Base-by-base conservation (phyloP, 2,888 invertebrate species). In the Platynereis dumerilii region DNA sequence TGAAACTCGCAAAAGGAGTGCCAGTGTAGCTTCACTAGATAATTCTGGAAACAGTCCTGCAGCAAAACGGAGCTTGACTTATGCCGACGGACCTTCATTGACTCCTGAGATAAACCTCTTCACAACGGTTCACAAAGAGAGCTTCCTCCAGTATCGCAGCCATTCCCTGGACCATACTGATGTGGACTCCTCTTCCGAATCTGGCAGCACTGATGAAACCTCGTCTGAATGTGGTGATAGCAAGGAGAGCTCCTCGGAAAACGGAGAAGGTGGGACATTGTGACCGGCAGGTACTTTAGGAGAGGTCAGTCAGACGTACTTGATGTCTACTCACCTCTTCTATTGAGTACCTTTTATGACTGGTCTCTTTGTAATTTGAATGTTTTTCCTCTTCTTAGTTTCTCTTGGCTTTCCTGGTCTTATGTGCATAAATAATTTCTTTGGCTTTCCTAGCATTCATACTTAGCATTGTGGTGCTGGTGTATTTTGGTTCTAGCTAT, bases 131-230 rank as follows among this genome's bases (percentile, higher is more conserved):
- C 63, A 71, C 60, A 64, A 75, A 7, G 86, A 86, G 64, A 87
- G 86, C 68, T 87, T 87, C 74, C 83, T 84, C 70, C 81, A 83
- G 34, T 87, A 87, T 69, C 75, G 87, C 28, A 72, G 72, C 45
- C 75, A 77, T 2, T 73, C 73, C 60, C 73, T 77, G 7, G 70
- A 74, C 28, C 76, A 75, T 1, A 78, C 79, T 0, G 81, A 81
- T 59, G 76, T 78, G 0, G 80, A 80, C 58, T 76, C 77, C 58
- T 75, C 80, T 5, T 78, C 80, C 20, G 80, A 80, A 56, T 56
- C 77, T 54, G 78, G 78, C 69, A 78, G 76, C 56, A 77, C 79
- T 60, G 80, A 81, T 66, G 78, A 78, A 52, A 75, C 75, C 7
- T 45, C 78, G 59, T 78, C 80, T 1, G 80, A 79, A 29, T 60